Conservation (phyloP, 2,113 vertebrate genomes). For the Coreoperca whiteheadi region DNA sequence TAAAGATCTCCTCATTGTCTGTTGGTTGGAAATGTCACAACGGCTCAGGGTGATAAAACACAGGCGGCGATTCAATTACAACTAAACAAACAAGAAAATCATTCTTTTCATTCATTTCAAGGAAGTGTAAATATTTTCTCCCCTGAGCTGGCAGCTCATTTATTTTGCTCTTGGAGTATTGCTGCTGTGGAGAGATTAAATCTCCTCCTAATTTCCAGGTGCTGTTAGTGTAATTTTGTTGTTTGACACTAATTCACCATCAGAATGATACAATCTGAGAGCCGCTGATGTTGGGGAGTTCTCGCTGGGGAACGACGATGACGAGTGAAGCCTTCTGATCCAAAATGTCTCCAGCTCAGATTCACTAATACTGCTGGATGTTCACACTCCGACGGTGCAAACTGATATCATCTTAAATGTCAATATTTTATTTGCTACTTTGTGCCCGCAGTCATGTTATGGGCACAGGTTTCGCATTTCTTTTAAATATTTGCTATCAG, state of each 20-base stretch:
- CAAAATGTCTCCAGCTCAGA: background rate
- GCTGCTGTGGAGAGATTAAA: conserved; percentile 25
- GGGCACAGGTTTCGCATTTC: background rate
- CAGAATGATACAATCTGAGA: conserved; percentile 23
- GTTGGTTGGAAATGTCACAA: conserved; percentile 14
- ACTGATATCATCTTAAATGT: conserved; percentile 2
- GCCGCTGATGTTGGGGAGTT: conserved; percentile 1
- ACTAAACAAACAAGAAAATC: background rate
- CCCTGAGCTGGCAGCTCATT: background rate
- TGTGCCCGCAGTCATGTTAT: background rate
- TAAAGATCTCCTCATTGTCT: background rate
- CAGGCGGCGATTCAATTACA: background rate
- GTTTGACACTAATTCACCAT: conserved; percentile 46
- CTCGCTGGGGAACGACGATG: background rate
- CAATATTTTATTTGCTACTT: background rate
- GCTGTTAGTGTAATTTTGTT: conserved; percentile 31
- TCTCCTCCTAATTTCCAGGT: conserved; percentile 21
- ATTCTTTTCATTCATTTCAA: conserved; percentile 6
- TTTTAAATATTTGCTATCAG: background rate
- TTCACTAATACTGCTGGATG: background rate
- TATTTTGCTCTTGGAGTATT: conserved; percentile 4
- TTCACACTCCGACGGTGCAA: background rate
- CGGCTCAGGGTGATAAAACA: conserved; percentile 6
- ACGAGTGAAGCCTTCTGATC: background rate
- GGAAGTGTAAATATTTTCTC: conserved; percentile 15